These are phyloP conservation scores for Epinephelus coioides DNA, from an alignment of 2,797 vertebrate species.

Conservation along the genomic window DNA sequence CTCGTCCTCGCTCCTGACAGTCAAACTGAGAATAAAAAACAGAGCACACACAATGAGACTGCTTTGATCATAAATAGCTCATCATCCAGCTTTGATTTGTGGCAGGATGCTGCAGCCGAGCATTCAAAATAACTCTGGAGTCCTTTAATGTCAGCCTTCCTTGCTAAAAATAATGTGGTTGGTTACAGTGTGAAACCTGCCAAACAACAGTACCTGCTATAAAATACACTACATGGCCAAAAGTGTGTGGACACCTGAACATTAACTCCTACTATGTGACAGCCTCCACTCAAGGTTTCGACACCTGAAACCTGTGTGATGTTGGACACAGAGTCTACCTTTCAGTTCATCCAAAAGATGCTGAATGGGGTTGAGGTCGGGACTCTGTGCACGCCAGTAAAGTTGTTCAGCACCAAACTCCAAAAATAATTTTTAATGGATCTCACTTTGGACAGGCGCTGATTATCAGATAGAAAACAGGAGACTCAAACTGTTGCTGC, in stretches of 20 bases:
- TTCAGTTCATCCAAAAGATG: too few species aligned
- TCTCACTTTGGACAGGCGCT: too few species aligned
- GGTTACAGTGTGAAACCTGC: background rate
- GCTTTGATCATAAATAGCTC: slow-evolving; percentile 29
- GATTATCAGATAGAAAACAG: too few species aligned
- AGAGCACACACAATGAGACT: background rate
- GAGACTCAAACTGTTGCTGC: too few species aligned
- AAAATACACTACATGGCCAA: background rate
- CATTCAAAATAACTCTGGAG: slow-evolving; percentile 23
- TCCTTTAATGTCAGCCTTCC: background rate
- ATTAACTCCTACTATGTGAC: background rate
- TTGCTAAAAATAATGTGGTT: slow-evolving; percentile 14
- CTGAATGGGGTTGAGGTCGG: too few species aligned
- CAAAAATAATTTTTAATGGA: too few species aligned
- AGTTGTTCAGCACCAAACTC: too few species aligned
- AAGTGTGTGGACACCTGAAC: background rate
- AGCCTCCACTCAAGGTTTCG: background rate
- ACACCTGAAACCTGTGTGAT: too few species aligned
- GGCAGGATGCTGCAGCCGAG: background rate
- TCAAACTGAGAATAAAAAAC: slow-evolving; percentile 86
- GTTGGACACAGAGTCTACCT: too few species aligned
- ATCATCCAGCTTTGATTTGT: background rate
- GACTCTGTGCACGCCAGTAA: too few species aligned
- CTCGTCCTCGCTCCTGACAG: slow-evolving; percentile 91
- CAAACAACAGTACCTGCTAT: background rate